phyloP scores from a whole-genome alignment of 2,888 invertebrate genomes.

The Torymus aiolomorphi region DNA sequence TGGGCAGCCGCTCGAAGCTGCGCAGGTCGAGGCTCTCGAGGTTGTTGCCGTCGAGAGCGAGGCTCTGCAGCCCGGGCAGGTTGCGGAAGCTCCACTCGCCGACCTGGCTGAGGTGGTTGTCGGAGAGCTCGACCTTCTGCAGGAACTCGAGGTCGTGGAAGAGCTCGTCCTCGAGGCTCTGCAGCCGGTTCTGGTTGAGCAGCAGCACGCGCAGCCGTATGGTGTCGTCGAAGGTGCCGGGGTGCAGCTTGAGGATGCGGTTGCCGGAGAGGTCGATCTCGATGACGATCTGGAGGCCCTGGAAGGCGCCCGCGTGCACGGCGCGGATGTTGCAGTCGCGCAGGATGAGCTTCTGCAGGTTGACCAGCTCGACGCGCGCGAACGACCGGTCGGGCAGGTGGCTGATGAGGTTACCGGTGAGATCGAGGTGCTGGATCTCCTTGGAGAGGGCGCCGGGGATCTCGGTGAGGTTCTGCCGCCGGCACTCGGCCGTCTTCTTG shows the following conservation, averaged over 20 bases:
- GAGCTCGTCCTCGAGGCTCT: constrained; percentile 84
- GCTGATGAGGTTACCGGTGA: constrained; percentile 82
- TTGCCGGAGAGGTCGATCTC: constrained; percentile 90
- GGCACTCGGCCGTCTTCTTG: constrained; percentile 89
- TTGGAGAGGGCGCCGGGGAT: constrained; percentile 86
- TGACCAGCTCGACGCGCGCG: constrained; percentile 82
- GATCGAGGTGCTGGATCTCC: constrained; percentile 81
- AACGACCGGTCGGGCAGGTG: constrained; percentile 84
- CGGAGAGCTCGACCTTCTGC: constrained; percentile 85
- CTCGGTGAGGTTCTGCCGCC: constrained; percentile 80
- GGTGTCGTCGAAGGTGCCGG: constrained; percentile 84
- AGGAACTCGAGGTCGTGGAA: constrained; percentile 85
- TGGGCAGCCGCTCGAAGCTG: constrained; percentile 81
- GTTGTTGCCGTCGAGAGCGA: constrained; percentile 86
- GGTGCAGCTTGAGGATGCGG: constrained; percentile 80
- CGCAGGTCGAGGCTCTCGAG: constrained; percentile 82
- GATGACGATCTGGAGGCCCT: constrained; percentile 85
- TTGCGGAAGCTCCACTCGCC: constrained; percentile 84
- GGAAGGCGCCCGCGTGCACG: constrained; percentile 86
- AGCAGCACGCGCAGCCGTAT: constrained; percentile 83
- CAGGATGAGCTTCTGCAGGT: constrained; percentile 88
- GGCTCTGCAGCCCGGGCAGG: constrained; percentile 81
- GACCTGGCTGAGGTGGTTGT: constrained; percentile 84
- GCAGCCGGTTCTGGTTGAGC: constrained; percentile 86
- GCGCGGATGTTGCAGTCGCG: constrained; percentile 84